These are phyloP conservation scores for Drosophila ercepeae DNA, from an alignment of 1,140 invertebrate species.

Conservation along the genomic window DNA sequence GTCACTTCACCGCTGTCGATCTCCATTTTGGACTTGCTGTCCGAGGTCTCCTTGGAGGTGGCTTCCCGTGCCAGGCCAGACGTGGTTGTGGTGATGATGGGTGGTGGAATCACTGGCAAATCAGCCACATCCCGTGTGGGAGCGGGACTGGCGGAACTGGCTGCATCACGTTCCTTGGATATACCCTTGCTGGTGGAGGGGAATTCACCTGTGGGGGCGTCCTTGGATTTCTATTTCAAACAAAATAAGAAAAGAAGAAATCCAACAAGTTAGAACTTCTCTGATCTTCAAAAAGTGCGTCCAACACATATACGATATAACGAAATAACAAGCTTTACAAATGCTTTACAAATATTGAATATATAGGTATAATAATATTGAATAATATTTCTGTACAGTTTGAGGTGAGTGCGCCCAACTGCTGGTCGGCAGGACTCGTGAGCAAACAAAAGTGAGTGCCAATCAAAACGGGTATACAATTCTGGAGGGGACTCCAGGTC, in stretches of 20 bases:
- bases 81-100: neutral
- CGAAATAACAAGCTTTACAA: conserved; percentile 58
- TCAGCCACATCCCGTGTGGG: conserved; percentile 51
- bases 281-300: neutral
- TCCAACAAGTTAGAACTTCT: neutral
- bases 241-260: neutral
- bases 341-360: conserved; percentile 56
- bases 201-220: conserved; percentile 58
- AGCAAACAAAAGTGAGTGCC: conserved; percentile 58
- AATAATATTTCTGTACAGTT: conserved; percentile 27
- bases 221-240: conserved; percentile 63
- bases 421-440: conserved; percentile 60
- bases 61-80: conserved; percentile 36
- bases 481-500: conserved; percentile 16
- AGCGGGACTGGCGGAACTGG: conserved; percentile 25
- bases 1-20: conserved; percentile 72
- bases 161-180: conserved; percentile 64
- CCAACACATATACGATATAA: conserved; percentile 52
- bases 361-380: conserved; percentile 1
- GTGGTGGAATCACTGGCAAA: conserved; percentile 52
- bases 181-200: conserved; percentile 76
- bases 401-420: conserved; percentile 56
- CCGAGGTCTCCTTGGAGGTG: conserved; percentile 66
- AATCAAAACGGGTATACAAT: conserved; percentile 53
- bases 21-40: conserved; percentile 76